phyloP scores from a whole-genome alignment of 2,113 vertebrate genomes.

The Chunga burmeisteri region DNA sequence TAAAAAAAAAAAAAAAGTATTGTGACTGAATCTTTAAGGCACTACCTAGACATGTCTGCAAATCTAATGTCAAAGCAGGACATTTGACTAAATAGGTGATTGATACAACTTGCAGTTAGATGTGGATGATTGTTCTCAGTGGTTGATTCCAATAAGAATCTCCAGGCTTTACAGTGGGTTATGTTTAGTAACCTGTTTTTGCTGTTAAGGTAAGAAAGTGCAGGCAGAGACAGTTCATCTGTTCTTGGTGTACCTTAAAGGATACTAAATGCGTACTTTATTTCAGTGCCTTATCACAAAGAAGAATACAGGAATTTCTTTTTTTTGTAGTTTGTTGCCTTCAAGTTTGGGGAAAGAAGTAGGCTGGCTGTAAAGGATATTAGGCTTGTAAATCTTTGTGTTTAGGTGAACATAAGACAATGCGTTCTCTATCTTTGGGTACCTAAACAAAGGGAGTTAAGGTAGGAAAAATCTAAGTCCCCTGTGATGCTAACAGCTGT shows the following conservation, averaged over 20 bases:
- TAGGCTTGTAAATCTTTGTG: neutral
- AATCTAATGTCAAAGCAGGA: neutral
- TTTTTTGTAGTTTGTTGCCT: neutral
- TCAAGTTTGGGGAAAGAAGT: neutral
- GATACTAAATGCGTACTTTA: neutral
- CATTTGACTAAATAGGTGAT: neutral
- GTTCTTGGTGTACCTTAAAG: neutral
- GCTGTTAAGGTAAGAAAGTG: neutral
- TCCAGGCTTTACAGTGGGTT: neutral
- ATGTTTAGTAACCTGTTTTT: neutral
- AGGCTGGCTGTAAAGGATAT: neutral
- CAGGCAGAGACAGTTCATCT: neutral
- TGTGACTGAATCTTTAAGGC: neutral
- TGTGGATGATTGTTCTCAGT: neutral
- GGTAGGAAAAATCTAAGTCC: neutral
- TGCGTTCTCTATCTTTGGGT: neutral
- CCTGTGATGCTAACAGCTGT: neutral
- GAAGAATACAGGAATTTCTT: too few species aligned
- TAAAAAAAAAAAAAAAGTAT: neutral
- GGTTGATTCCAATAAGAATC: neutral
- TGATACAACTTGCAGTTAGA: neutral
- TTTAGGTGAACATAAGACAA: neutral
- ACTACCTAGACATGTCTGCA: accelerated
- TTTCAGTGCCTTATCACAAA: neutral
- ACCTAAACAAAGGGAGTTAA: neutral